Percentiles rank a stretch among this genome's conserved stretches.
Evolutionary conservation across 2,888 invertebrate species (phyloP).

Genomic region (Orgyia antiqua): DNA sequence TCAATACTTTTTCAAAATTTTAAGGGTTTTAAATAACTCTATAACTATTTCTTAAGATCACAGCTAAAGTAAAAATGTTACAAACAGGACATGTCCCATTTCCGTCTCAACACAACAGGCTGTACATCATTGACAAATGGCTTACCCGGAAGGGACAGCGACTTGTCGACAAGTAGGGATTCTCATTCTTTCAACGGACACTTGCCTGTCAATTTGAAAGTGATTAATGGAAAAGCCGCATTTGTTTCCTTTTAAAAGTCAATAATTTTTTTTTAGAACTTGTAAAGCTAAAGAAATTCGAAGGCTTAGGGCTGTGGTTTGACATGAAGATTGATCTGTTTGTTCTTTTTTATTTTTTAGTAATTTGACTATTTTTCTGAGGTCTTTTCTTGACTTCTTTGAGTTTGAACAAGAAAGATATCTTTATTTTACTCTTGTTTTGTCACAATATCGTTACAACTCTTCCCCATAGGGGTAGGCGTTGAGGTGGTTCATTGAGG

Average conservation of each 20-base stretch:
- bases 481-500: no score
- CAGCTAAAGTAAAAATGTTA: slow-evolving; percentile 19
- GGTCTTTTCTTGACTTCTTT: no score
- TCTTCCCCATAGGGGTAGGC: no score
- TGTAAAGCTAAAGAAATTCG: slow-evolving; percentile 5
- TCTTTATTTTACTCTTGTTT: no score
- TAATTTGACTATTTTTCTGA: no score
- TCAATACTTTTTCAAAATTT: no score
- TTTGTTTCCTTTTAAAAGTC: slow-evolving; percentile 33
- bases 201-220: slow-evolving; percentile 36
- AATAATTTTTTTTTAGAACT: slow-evolving; percentile 12
- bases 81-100: slow-evolving; percentile 37
- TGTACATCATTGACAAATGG: slow-evolving; percentile 53
- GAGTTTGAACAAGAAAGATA: no score
- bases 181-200: slow-evolving; percentile 34
- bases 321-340: slow-evolving; percentile 30
- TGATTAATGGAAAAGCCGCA: slow-evolving; percentile 51
- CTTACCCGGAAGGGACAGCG: slow-evolving; percentile 35
- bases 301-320: slow-evolving; percentile 2
- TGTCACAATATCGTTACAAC: no score
- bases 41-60: slow-evolving; percentile 9
- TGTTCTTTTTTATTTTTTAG: no score
- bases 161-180: slow-evolving; percentile 29
- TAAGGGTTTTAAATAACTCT: no score
- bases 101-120: slow-evolving; percentile 18